These are phyloP conservation scores for Thalassarche chlororhynchos DNA, from an alignment of 2,113 vertebrate genomes.

Conservation along the genomic window DNA sequence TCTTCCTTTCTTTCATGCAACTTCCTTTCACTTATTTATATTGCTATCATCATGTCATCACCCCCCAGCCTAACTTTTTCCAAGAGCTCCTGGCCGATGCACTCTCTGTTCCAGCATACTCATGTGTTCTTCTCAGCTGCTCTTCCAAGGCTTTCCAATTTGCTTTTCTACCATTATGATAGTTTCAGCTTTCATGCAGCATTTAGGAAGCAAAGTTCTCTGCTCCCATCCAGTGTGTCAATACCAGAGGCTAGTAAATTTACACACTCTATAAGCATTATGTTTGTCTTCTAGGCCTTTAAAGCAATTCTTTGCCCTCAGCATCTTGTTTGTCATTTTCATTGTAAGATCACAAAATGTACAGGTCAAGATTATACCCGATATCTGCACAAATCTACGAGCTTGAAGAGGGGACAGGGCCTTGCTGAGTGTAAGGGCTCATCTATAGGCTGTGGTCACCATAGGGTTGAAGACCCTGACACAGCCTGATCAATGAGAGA, in stretches of 20 bases:
- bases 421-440: background rate
- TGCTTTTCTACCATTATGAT: background rate
- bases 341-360: background rate
- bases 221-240: background rate
- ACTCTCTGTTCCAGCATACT: background rate
- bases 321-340: background rate
- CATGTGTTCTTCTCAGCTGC: background rate
- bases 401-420: background rate
- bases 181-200: background rate
- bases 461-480: background rate
- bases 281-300: background rate
- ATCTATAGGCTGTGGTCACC: background rate
- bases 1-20: slow-evolving; percentile 60
- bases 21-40: slow-evolving; percentile 64
- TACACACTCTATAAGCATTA: background rate
- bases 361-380: background rate
- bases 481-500: accelerated
- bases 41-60: slow-evolving; percentile 40
- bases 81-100: background rate
- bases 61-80: background rate
- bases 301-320: background rate
- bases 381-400: background rate
- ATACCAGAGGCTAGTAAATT: background rate
- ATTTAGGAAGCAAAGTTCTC: background rate
- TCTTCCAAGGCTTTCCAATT: background rate